A percentile compares a stretch with the other conserved stretches of the same genome.
phyloP scores from a whole-genome alignment of 2,888 invertebrate genomes.

The Amphimallon solstitiale region DNA sequence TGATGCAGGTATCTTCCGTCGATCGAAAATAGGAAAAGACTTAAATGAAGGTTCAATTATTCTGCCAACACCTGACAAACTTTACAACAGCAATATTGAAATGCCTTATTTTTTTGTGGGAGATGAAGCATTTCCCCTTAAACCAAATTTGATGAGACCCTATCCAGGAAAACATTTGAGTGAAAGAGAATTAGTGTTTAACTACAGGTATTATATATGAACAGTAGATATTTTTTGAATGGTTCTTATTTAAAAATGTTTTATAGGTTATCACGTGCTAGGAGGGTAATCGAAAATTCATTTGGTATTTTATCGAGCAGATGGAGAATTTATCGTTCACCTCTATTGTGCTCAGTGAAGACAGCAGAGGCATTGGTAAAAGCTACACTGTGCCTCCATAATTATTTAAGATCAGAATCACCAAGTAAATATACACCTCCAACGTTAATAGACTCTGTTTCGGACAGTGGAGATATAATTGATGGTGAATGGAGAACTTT shows the following conservation, averaged over 20 bases:
- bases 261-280: not conserved
- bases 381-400: not conserved
- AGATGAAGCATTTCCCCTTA: conserved; percentile 8
- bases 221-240: too few species aligned
- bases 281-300: not conserved
- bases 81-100: not conserved
- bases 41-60: not conserved
- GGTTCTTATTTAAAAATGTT: too few species aligned
- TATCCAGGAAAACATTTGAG: not conserved
- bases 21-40: not conserved
- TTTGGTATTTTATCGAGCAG: not conserved
- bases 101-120: conserved; percentile 3
- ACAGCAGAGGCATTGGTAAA: not conserved
- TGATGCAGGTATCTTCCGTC: not conserved
- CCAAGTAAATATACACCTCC: too few species aligned
- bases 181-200: not conserved
- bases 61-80: not conserved
- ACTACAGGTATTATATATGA: not conserved
- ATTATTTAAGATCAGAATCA: not conserved
- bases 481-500: too few species aligned
- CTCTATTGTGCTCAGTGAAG: not conserved
- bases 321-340: not conserved
- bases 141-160: not conserved
- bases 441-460: too few species aligned
- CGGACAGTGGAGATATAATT: too few species aligned